A percentile compares a stretch with the other conserved stretches of the same genome.
These are phyloP conservation scores for Heterotis niloticus DNA, from an alignment of 2,113 vertebrate genomes.

Conservation along the genomic window DNA sequence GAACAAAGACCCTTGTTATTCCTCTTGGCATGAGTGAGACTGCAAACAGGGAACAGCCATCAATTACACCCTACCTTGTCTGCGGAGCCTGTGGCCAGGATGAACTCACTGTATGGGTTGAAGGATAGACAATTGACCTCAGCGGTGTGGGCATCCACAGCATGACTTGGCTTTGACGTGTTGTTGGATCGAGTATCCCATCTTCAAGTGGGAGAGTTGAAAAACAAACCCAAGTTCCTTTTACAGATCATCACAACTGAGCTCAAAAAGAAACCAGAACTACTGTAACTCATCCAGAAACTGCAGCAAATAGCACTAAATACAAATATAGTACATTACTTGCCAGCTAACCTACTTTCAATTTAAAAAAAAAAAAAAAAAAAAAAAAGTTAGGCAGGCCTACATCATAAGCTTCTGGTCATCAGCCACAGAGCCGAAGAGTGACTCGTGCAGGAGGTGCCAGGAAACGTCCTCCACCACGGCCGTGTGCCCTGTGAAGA, in stretches of 20 bases:
- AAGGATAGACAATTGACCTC: slow-evolving; percentile 98
- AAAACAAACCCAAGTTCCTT: not conserved
- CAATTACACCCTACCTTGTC: slow-evolving; percentile 73
- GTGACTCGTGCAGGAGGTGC: slow-evolving; percentile 91
- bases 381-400: slow-evolving; percentile 15
- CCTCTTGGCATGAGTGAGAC: too few species aligned
- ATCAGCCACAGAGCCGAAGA: slow-evolving; percentile 94
- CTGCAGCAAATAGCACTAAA: not conserved
- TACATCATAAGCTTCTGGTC: slow-evolving; percentile 98
- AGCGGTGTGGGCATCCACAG: slow-evolving; percentile 93
- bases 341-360: too few species aligned
- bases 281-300: not conserved
- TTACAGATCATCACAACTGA: not conserved
- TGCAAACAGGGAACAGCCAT: too few species aligned
- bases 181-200: slow-evolving; percentile 97
- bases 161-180: slow-evolving; percentile 96
- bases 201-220: slow-evolving; percentile 49
- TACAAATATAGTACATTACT: too few species aligned
- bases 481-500: slow-evolving; percentile 94
- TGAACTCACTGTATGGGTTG: slow-evolving; percentile 96
- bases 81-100: slow-evolving; percentile 91
- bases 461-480: slow-evolving; percentile 96
- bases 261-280: not conserved
- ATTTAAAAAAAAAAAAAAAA: not conserved
- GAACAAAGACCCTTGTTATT: too few species aligned